Evolutionary conservation across 2,797 vertebrate species (phyloP), one percentile per base, ranked within the genome.

Genomic region (Phrynocephalus forsythii): DNA sequence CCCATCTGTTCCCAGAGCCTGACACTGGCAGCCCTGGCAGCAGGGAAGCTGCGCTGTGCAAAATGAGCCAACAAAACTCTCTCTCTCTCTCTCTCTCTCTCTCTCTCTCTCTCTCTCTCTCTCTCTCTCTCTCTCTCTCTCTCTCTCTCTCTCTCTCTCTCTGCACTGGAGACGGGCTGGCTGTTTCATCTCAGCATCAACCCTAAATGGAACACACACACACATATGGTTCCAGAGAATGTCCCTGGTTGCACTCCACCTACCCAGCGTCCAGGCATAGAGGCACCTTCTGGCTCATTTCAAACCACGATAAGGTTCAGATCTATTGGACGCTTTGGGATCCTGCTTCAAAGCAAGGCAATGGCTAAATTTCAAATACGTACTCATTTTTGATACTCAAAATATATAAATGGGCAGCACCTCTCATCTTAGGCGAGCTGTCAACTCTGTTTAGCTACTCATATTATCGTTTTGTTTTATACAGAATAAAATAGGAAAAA

Each of bases 1-100:
- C 84, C 86, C 86, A 78, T 90, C 91, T 89, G 6, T 89, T 92
- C 80, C 38, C 66, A 48, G 44, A 75, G 83, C 77, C 66, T 86
- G 86, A 83, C 72, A 71, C 22, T 0, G 72, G 87, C 81, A 90
- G 69, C 48, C 50, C 22, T 75, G 50, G 22, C 79, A 69, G 8
- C 24, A 48, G 77, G 83, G 44, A 79, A 80, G 87, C 87, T 52
- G 48, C 28, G 18, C 84, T 33, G 22, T 10, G 1, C 60, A 67
- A 9, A 0, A 56, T 2, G 22, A 69, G 66, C 48, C 44, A 75
- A 20, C 11, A 30, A 20, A 44, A 44, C 38, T 44, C 38, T 44
- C 38, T 44, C 38, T 44, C 38, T 44, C 38, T 38, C 38, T 38
- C 38, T 38, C 38, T 38, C 38, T 38, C 38, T 38, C 38, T 44